Conservation (phyloP, 2,113 vertebrate genomes). For the Propithecus coquereli region DNA sequence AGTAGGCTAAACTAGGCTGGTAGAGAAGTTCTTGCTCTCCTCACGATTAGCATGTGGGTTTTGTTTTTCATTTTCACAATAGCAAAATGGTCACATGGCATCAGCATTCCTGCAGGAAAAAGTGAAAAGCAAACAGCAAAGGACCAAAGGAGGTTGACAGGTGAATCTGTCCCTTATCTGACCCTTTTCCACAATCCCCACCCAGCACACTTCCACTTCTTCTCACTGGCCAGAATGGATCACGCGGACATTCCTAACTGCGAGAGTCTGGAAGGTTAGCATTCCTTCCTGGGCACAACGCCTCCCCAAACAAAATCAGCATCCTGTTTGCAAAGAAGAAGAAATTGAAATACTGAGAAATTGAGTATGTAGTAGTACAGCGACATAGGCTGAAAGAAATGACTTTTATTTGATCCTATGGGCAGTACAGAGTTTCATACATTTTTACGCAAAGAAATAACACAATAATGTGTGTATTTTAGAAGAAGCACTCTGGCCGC, state of each 20-base stretch:
- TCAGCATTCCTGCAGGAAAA: not conserved
- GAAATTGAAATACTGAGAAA: not conserved
- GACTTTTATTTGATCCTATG: not conserved
- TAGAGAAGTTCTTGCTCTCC: not conserved
- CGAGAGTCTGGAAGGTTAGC: not conserved
- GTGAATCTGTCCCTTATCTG: not conserved
- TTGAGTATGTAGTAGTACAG: not conserved
- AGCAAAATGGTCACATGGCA: not conserved
- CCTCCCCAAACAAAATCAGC: not conserved
- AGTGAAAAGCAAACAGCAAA: not conserved
- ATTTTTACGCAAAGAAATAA: slow-evolving; percentile 10
- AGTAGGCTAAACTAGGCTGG: not conserved
- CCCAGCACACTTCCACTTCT: not conserved
- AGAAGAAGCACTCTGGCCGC: not conserved
- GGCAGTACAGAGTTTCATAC: not conserved
- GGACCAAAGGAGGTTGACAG: too few relatives aligned
- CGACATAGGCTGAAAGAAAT: not conserved
- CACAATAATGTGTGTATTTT: not conserved
- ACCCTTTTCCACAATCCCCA: not conserved
- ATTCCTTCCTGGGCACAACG: not conserved
- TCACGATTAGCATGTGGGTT: not conserved
- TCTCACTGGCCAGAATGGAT: not conserved
- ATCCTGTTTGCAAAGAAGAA: not conserved
- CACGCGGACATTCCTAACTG: not conserved
- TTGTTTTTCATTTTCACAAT: not conserved